Evolutionary conservation across 2,888 invertebrate genomes (phyloP), one percentile per base, ranked within the genome.

Genomic region (Sturmia bella): DNA sequence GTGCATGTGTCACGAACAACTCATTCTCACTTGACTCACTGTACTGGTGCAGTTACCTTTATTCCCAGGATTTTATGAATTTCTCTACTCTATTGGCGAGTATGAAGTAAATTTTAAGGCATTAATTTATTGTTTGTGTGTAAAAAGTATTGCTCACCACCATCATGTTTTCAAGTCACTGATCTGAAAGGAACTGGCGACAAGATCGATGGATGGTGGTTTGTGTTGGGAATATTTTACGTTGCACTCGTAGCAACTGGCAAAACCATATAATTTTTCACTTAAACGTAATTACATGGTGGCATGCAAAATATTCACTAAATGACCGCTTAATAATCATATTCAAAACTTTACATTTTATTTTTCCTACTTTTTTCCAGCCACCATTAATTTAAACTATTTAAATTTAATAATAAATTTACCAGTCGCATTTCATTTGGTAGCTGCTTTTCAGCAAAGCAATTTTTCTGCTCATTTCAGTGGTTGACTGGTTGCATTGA

Each of bases 241-340:
- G 24, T 70, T 70, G 59, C 52, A 41, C 41, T 61, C 27, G 41
- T 45, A 15, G 56, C 17, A 37, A 66, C 56, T 50, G 50, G 39
- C 45, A 24, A 43, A 66, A 83, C 75, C 83, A 79, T 83, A 84
- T 83, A 84, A 85, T 85, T 85, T 85, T 84, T 84, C 85, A 85
- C 85, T 85, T 85, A 84, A 76, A 80, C 68, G 61, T 82, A 85
- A 85, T 85, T 85, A 80, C 82, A 81, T 66, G 81, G 74, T 84
- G 79, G 83, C 78, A 74, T 66, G 78, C 66, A 70, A 82, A 82
- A 70, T 68, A 69, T 78, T 41, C 61, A 61, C 82, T 82, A 82
- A 82, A 82, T 70, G 66, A 75, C 74, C 54, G 74, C 21, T 73
- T 61, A 79, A 82, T 82, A 74, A 78, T 68, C 74, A 24, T 73